phyloP scores from a whole-genome alignment of 1,140 invertebrate genomes.

The Mizuhopecten yessoensis region DNA sequence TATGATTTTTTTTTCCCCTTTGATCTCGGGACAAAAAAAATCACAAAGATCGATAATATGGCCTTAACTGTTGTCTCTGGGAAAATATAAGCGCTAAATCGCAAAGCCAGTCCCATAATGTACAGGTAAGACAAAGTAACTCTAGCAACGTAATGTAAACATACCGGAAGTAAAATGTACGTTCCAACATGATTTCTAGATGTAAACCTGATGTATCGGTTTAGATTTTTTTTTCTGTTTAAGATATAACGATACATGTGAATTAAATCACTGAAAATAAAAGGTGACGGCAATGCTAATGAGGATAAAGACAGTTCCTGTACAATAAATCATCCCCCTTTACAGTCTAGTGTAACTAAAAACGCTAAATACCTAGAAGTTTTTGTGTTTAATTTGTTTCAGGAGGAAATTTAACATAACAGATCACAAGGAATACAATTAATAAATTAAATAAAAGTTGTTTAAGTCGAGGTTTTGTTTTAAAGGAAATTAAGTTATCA shows the following conservation, averaged over 20 bases:
- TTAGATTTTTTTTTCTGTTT: background rate
- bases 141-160: background rate
- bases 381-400: background rate
- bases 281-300: background rate
- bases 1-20: no score
- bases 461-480: no score
- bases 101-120: no score
- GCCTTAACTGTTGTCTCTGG: no score
- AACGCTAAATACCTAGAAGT: background rate
- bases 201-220: background rate
- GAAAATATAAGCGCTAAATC: no score
- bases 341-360: background rate
- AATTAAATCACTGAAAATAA: background rate
- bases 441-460: constrained; percentile 4
- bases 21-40: no score
- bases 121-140: background rate
- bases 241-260: background rate
- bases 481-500: no score
- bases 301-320: background rate
- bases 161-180: background rate
- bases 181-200: background rate
- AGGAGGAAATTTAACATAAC: background rate
- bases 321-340: background rate
- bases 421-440: constrained; percentile 6
- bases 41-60: no score